phyloP scores from a whole-genome alignment of 2,797 vertebrate species.

The Lepidocolaptes lacrymiger region DNA sequence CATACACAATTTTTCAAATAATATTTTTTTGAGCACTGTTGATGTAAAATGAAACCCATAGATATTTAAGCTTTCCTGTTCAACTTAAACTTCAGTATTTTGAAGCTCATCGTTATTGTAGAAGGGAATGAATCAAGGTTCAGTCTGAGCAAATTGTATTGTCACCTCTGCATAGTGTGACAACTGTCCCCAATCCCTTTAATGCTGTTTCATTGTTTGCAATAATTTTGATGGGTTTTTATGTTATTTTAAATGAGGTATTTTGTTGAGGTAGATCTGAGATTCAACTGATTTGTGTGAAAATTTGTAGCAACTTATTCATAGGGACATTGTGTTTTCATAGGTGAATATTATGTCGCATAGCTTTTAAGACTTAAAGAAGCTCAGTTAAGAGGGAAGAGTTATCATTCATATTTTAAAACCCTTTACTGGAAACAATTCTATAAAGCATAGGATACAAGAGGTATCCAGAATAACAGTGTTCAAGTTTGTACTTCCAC shows the following conservation, averaged over 20 bases:
- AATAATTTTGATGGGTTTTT: not conserved
- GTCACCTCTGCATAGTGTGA: not conserved
- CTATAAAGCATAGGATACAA: not conserved
- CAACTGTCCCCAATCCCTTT: not conserved
- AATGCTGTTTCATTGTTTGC: not conserved
- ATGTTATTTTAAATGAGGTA: not conserved
- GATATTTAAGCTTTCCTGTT: not conserved
- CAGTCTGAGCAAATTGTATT: not conserved
- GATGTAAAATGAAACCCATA: not conserved
- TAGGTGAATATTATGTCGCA: not conserved
- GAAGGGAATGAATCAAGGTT: not conserved
- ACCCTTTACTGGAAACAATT: not conserved
- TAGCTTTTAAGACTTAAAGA: not conserved
- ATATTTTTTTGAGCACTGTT: not conserved
- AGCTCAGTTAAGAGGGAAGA: not conserved
- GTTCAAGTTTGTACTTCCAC: not conserved
- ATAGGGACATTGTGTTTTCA: not conserved
- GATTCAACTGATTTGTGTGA: not conserved
- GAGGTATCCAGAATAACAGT: not conserved
- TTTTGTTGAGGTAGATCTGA: not conserved
- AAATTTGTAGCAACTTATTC: not conserved
- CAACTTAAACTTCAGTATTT: not conserved
- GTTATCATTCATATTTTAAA: not conserved
- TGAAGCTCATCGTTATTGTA: not conserved
- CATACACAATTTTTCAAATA: not conserved